These are phyloP conservation scores for Drosophila atripex DNA, from an alignment of 2,888 invertebrate genomes.

Conservation along the genomic window DNA sequence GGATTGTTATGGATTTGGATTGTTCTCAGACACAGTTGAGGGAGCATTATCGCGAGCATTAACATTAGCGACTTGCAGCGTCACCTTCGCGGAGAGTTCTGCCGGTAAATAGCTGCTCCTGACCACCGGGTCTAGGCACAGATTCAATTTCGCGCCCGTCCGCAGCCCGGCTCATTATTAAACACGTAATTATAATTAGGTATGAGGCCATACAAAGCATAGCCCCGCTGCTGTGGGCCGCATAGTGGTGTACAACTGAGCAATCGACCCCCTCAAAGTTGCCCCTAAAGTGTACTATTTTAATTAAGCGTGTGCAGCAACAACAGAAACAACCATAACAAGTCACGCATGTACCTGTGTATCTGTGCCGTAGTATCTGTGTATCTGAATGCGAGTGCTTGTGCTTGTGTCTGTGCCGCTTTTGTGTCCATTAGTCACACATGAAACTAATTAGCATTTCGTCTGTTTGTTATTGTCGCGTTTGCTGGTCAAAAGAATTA, in stretches of 20 bases:
- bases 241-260: conserved; percentile 13
- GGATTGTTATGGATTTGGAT: conserved; percentile 2
- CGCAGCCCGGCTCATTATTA: conserved; percentile 7
- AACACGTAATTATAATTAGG: conserved; percentile 66
- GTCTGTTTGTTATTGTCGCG: conserved; percentile 80
- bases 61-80: background rate
- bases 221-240: conserved; percentile 18
- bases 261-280: conserved; percentile 68
- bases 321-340: conserved; percentile 38
- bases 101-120: conserved; percentile 40
- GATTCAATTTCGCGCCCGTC: conserved; percentile 53
- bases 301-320: conserved; percentile 75
- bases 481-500: conserved; percentile 79
- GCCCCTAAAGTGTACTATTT: conserved; percentile 66
- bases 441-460: conserved; percentile 81
- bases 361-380: conserved; percentile 25
- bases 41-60: too few relatives aligned
- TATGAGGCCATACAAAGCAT: conserved; percentile 65
- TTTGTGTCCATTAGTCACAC: conserved; percentile 79
- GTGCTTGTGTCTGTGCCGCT: conserved; percentile 62
- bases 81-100: conserved; percentile 11
- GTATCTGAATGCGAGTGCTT: conserved; percentile 15
- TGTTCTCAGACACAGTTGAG: too few relatives aligned
- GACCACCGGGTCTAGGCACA: background rate
- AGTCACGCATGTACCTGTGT: conserved; percentile 56